These are phyloP conservation scores for Drosophila insularis DNA, from an alignment of 1,140 invertebrate species.

Conservation along the genomic window DNA sequence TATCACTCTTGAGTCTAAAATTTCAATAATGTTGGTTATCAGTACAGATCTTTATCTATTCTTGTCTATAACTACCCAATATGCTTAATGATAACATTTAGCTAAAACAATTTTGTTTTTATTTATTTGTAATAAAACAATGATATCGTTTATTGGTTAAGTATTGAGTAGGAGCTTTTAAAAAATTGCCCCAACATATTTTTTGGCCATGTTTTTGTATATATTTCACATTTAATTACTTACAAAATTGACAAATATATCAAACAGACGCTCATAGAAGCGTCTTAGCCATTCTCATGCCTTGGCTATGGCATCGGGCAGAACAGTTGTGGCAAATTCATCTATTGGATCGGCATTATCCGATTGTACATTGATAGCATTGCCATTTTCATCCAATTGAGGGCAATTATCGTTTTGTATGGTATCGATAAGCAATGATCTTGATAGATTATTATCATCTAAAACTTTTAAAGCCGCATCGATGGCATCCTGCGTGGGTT, in stretches of 20 bases:
- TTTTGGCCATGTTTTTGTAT: neutral
- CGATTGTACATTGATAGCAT: neutral
- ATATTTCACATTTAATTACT: slow-evolving; percentile 27
- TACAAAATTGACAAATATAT: slow-evolving; percentile 59
- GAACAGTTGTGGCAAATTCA: slow-evolving; percentile 37
- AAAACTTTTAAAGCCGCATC: slow-evolving; percentile 57
- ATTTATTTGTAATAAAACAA: no score
- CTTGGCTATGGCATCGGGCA: slow-evolving; percentile 45
- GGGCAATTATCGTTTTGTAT: slow-evolving; percentile 60
- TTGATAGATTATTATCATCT: slow-evolving; percentile 53
- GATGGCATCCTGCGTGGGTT: slow-evolving; percentile 42
- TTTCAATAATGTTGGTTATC: no score
- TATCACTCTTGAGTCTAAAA: no score
- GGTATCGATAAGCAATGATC: slow-evolving; percentile 58
- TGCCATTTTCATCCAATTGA: slow-evolving; percentile 39
- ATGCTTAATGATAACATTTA: no score
- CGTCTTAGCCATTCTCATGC: slow-evolving; percentile 66
- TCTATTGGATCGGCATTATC: slow-evolving; percentile 18
- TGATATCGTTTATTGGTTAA: no score
- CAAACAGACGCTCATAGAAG: slow-evolving; percentile 64
- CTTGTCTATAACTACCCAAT: no score
- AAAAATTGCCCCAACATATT: neutral
- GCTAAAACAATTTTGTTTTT: no score
- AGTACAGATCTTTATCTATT: no score
- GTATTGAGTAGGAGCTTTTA: no score